phyloP scores from a whole-genome alignment of 2,797 vertebrate genomes.

The Lepilemur septentrionalis region DNA sequence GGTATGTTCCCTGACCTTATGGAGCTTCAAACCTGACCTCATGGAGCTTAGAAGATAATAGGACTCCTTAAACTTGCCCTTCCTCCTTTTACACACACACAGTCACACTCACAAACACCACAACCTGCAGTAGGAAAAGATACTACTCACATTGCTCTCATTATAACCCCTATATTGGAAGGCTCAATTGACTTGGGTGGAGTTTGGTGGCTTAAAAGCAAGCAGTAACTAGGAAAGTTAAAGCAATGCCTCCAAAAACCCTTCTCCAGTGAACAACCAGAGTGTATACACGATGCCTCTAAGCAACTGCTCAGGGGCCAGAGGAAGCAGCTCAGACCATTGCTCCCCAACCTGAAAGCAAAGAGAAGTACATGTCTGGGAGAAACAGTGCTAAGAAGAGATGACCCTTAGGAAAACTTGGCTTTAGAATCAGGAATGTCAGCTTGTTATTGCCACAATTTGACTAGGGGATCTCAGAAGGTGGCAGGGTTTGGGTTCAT shows the following conservation, averaged over 20 bases:
- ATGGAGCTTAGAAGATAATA: background rate
- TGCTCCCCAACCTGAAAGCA: background rate
- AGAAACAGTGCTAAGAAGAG: background rate
- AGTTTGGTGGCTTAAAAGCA: background rate
- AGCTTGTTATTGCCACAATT: background rate
- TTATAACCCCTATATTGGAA: background rate
- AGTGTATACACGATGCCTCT: background rate
- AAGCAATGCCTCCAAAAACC: background rate
- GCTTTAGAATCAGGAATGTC: background rate
- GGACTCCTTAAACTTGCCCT: background rate
- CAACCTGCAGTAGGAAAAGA: background rate
- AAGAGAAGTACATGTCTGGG: background rate
- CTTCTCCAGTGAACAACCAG: background rate
- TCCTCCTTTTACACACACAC: background rate
- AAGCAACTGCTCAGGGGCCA: background rate
- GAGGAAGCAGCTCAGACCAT: background rate
- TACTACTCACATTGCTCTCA: background rate
- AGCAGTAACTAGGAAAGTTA: background rate
- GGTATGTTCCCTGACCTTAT: background rate
- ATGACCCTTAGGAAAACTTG: background rate
- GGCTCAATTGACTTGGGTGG: background rate
- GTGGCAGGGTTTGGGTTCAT: conserved; percentile 14
- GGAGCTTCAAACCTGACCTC: background rate
- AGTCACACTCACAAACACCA: background rate
- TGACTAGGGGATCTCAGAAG: background rate